A percentile compares a stretch with the other conserved stretches of the same genome.
These are phyloP conservation scores for Archocentrus centrarchus DNA, from an alignment of 2,113 vertebrate genomes.

Conservation along the genomic window DNA sequence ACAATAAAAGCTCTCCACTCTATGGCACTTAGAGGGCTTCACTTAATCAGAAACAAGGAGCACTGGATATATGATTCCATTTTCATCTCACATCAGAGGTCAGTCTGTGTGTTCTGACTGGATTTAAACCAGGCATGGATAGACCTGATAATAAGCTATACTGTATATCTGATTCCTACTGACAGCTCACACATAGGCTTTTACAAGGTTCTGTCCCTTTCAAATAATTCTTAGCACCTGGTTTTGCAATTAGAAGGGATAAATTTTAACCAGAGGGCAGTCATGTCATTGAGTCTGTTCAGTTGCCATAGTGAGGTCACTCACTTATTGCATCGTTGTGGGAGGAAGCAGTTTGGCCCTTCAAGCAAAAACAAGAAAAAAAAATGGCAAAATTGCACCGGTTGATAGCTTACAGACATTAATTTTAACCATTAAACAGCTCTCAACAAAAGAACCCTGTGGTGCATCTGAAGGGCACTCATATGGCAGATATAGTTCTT, in stretches of 20 bases:
- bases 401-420: constrained; percentile 51
- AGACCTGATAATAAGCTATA: not conserved
- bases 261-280: not conserved
- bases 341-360: constrained; percentile 5
- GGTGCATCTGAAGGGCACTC: constrained; percentile 37
- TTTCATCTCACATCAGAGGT: constrained; percentile 22
- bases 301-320: constrained; percentile 38
- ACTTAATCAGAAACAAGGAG: constrained; percentile 26
- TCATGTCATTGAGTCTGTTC: constrained; percentile 8
- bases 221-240: constrained; percentile 4
- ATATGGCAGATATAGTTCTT: not conserved
- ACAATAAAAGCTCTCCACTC: constrained; percentile 9
- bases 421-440: constrained; percentile 47
- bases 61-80: not conserved
- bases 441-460: constrained; percentile 26
- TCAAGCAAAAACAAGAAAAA: not conserved
- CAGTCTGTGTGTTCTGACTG: not conserved
- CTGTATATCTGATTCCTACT: not conserved
- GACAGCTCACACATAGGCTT: not conserved
- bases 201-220: constrained; percentile 3
- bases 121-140: not conserved
- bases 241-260: constrained; percentile 5
- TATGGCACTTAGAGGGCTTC: not conserved
- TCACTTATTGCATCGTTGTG: constrained; percentile 9
- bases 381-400: constrained; percentile 8